Conservation (phyloP, 1,140 invertebrate species). For the Penaeus japonicus region DNA sequence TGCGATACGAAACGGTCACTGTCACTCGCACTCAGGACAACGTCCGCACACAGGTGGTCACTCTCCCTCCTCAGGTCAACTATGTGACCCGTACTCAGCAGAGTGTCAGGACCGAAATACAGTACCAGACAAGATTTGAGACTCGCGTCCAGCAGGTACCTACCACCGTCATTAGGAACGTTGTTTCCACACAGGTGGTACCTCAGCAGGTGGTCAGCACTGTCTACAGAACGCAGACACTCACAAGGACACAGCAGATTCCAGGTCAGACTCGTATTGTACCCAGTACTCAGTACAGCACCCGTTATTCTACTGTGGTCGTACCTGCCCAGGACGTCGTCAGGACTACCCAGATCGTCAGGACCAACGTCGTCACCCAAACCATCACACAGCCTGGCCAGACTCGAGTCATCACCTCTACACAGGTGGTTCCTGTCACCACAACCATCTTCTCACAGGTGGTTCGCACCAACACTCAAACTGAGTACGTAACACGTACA, state of each 20-base stretch:
- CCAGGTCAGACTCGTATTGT: neutral
- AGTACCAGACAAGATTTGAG: neutral
- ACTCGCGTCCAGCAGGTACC: constrained; percentile 2
- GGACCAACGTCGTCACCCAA: no score
- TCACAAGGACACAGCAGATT: neutral
- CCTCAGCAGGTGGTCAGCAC: constrained; percentile 9
- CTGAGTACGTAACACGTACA: no score
- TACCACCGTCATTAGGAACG: neutral
- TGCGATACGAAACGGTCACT: neutral
- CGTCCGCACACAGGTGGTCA: neutral
- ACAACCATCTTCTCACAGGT: no score
- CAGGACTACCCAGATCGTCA: no score
- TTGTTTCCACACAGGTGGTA: constrained; percentile 9
- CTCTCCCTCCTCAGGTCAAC: neutral
- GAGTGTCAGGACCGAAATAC: neutral
- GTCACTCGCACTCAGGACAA: neutral
- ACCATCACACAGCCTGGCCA: no score
- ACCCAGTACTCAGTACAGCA: constrained; percentile 6
- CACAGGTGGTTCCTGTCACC: no score
- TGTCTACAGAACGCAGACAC: neutral
- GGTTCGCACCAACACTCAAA: no score
- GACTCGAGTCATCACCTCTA: no score
- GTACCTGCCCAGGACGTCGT: no score
- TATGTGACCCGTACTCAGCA: constrained; percentile 8
- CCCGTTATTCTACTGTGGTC: neutral